Base-by-base conservation (phyloP, 2,113 vertebrate genomes). In the Onychostoma macrolepis region DNA sequence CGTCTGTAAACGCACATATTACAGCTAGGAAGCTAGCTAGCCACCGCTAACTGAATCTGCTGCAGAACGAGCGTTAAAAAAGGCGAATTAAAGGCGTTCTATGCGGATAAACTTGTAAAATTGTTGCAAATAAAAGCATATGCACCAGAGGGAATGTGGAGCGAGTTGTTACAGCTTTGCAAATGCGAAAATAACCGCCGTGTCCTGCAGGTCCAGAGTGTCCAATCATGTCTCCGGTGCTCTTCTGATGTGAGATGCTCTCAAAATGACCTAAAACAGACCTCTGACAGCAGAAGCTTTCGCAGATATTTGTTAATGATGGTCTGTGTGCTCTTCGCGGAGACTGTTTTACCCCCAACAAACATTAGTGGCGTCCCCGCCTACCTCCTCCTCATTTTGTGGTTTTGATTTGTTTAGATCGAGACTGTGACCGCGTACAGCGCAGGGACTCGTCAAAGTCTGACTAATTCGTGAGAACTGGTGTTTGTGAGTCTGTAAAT, bases 21-120 rank as follows among this genome's bases (percentile, higher is more conserved):
- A 80, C 85, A 93, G 94, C 93, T 95, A 93, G 94, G 92, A 91
- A 84, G 91, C 89, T 94, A 94, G 90, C 90, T 81, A 79, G 92
- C 89, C 85, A 90, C 26, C 86, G 94, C 93, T 95, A 95, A 91
- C 91, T 87, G 90, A 91, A 93, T 90, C 77, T 81, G 79, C 85
- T 78, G 87, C 80, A 90, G 77, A 88, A 33, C 87, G 76, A 24
- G 43, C 56, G 19, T 56, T 2, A 26, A 43, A 72, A 72, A 56
- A 69, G 26, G 12, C 43, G 45, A 65, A 21, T 19, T 86, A 75
- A 87, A 84, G n/a, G 30, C 45, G 69, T 2, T n/a, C 11, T 50
- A 2, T 48, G 53, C 26, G 19, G 43, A 43, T 71, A 50, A 75
- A 58, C 15, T 26, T n/a, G 65, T 76, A 28, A n/a, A 78, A 41